phyloP scores from a whole-genome alignment of 2,797 vertebrate species.

The Coreius guichenoti region DNA sequence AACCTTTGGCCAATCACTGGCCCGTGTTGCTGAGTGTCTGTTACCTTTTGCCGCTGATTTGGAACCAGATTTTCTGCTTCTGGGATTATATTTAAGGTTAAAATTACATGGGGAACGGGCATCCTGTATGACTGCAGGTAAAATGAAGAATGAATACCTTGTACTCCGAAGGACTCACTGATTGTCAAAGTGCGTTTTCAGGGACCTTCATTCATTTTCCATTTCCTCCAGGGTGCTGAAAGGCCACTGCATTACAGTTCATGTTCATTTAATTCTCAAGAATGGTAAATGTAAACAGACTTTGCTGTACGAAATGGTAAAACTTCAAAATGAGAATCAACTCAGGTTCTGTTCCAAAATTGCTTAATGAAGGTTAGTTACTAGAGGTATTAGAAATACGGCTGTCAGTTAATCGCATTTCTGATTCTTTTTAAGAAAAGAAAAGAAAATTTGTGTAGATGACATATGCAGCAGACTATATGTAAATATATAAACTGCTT shows the following conservation, averaged over 20 bases:
- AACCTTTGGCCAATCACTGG: slow-evolving; percentile 32
- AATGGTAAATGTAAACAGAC: slow-evolving; percentile 20
- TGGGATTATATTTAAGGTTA: slow-evolving; percentile 36
- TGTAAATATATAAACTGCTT: not conserved
- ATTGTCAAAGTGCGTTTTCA: slow-evolving; percentile 1
- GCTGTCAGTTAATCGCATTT: not conserved
- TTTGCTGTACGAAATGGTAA: not conserved
- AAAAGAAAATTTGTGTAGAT: not conserved
- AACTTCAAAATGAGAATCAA: not conserved
- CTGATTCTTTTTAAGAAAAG: not conserved
- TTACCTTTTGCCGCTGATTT: slow-evolving; percentile 43
- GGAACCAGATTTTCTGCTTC: slow-evolving; percentile 10
- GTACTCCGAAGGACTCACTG: not conserved
- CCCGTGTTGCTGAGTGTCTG: slow-evolving; percentile 16
- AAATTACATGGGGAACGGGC: not conserved
- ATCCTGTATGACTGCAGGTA: slow-evolving; percentile 15
- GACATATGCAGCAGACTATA: not conserved
- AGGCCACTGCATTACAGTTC: slow-evolving; percentile 8
- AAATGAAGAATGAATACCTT: slow-evolving; percentile 5
- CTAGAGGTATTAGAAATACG: not conserved
- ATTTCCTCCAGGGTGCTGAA: slow-evolving; percentile 16
- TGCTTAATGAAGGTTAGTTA: not conserved
- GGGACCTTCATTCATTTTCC: slow-evolving; percentile 17
- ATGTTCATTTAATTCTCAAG: slow-evolving; percentile 18
- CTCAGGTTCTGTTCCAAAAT: not conserved